A percentile compares a stretch with the other conserved stretches of the same genome.
These are phyloP conservation scores for Belgica antarctica DNA, from an alignment of 2,888 invertebrate genomes.

Conservation along the genomic window DNA sequence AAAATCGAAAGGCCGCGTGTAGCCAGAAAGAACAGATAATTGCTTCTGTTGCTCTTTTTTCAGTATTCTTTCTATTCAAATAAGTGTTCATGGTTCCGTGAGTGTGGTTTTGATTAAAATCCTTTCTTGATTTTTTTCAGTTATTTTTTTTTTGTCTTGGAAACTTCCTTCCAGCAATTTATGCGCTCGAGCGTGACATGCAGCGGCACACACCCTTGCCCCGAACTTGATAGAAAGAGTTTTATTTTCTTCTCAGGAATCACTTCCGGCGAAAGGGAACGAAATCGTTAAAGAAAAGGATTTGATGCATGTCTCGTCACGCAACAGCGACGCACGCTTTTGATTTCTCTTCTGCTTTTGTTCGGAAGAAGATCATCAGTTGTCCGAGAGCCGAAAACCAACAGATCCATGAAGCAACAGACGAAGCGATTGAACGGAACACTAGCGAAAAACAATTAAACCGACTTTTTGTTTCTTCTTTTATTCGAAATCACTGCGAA, in stretches of 20 bases:
- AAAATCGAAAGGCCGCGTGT: constrained; percentile 22
- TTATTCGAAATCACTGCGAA: constrained; percentile 14
- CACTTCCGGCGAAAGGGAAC: constrained; percentile 27
- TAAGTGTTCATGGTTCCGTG: constrained; percentile 32
- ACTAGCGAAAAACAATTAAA: constrained; percentile 27
- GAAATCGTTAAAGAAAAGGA: constrained; percentile 31
- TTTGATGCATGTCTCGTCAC: constrained; percentile 39
- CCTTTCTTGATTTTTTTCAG: constrained; percentile 29
- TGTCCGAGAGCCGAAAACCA: constrained; percentile 20
- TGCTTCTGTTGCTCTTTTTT: constrained; percentile 22
- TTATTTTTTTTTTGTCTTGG: neutral
- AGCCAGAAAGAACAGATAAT: constrained; percentile 41
- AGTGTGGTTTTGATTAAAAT: constrained; percentile 40
- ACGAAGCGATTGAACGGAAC: constrained; percentile 21
- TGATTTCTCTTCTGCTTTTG: neutral
- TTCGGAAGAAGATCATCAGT: constrained; percentile 21
- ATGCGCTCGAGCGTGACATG: constrained; percentile 34
- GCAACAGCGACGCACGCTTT: constrained; percentile 2
- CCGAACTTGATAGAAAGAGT: neutral
- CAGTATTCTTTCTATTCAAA: neutral
- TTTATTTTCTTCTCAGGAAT: constrained; percentile 20
- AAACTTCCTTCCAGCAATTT: constrained; percentile 26
- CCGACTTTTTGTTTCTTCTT: neutral
- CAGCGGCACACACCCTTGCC: constrained; percentile 1
- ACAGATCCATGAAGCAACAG: too few species aligned